Evolutionary conservation across 2,888 invertebrate genomes (phyloP), one percentile per base, ranked within the genome.

Genomic region (Nomada lathburiana): DNA sequence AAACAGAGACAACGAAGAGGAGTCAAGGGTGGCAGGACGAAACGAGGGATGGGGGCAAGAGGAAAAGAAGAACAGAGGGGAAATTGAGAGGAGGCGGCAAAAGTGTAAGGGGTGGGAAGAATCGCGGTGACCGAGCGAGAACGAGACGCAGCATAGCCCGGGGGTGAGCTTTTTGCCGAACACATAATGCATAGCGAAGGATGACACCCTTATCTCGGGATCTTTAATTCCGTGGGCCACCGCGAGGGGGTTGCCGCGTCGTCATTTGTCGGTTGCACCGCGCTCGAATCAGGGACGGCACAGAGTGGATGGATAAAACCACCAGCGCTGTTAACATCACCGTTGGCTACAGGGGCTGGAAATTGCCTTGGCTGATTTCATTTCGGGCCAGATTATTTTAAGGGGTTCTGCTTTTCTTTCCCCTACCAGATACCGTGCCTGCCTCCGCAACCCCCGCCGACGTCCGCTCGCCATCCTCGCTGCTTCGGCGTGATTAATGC

Each of bases 321-420:
- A 82, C 80, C 87, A 80, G 80, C 87, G 86, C 86, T 87, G 86
- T 86, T 86, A 86, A 86, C 86, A 84, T 86, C 85, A 80, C 83
- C 84, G 85, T 87, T 74, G 87, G 87, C 76, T 82, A 84, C 84
- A 84, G 87, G 89, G 90, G 88, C 89, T 92, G 92, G 92, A 93
- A 93, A 93, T 93, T 93, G 92, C 92, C 92, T 92, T 88, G 91
- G 91, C 92, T 93, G 92, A 93, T 93, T 94, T 94, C 92, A 93
- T 93, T 94, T 93, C 93, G 90, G 89, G 89, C 91, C 91, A 93
- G 93, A 93, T 94, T 93, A 93, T 93, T 94, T 93, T 92, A 93
- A 93, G 92, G 88, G 85, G 82, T 74, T 82, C 83, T 78, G 78
- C 81, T 77, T 79, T 82, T 86, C 80, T 76, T 76, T 79, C 80